Evolutionary conservation across 2,888 invertebrate species (phyloP).

Genomic region (Halictus quadricinctus): DNA sequence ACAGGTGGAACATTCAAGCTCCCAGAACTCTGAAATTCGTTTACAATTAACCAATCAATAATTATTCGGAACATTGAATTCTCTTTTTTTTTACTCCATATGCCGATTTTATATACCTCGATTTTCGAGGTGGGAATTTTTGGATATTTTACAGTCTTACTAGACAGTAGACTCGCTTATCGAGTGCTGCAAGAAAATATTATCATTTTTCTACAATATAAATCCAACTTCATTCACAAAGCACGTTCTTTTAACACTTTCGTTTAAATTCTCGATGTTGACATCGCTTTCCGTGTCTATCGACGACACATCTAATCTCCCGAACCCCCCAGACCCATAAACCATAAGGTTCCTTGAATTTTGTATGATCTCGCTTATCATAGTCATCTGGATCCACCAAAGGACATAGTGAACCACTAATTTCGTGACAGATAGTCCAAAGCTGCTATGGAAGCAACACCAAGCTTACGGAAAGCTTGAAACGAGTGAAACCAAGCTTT

Average conservation of each 20-base stretch:
- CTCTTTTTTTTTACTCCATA: not conserved
- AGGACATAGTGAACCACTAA: not conserved
- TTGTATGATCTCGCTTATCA: slow-evolving; percentile 35
- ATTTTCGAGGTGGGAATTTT: no score
- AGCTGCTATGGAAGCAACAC: not conserved
- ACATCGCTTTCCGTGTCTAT: not conserved
- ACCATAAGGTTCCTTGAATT: slow-evolving; percentile 22
- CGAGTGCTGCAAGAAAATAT: no score
- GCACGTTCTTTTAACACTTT: not conserved
- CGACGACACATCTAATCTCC: not conserved
- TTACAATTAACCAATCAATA: not conserved
- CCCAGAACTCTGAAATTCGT: not conserved
- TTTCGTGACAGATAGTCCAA: not conserved
- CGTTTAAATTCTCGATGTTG: not conserved
- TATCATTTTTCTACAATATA: no score
- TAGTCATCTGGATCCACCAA: slow-evolving; percentile 8
- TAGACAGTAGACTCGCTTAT: no score
- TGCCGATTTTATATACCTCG: no score
- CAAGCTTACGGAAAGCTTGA: not conserved
- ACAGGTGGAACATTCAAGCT: not conserved
- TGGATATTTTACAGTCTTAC: no score
- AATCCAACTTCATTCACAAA: no score
- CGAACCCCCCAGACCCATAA: not conserved
- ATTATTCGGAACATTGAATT: not conserved
- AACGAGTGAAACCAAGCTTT: not conserved